phyloP scores from a whole-genome alignment of 2,113 vertebrate genomes.

The Xiphophorus maculatus region DNA sequence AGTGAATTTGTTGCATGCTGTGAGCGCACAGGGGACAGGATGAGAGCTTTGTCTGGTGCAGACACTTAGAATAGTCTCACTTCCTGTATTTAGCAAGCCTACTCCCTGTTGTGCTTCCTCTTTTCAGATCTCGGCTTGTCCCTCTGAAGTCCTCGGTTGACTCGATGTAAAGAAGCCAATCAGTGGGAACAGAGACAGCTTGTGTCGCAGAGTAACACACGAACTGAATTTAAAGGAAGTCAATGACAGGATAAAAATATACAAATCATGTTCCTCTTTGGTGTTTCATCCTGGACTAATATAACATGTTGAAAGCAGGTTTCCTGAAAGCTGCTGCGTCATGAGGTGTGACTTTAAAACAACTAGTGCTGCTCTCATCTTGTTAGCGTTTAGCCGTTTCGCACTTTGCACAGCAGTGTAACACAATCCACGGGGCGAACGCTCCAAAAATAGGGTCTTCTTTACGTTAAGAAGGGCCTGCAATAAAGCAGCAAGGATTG shows the following conservation, averaged over 20 bases:
- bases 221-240: conserved; percentile 21
- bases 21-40: conserved; percentile 39
- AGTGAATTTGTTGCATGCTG: conserved; percentile 20
- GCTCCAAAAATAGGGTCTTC: conserved; percentile 9
- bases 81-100: conserved; percentile 61
- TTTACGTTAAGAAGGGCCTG: not conserved
- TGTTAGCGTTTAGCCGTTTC: not conserved
- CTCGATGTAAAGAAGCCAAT: conserved; percentile 3
- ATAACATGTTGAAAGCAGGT: not conserved
- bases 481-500: conserved; percentile 11
- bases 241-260: conserved; percentile 6
- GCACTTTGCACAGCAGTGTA: conserved; percentile 16
- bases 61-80: conserved; percentile 37
- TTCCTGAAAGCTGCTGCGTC: not conserved
- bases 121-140: conserved; percentile 42
- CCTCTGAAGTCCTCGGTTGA: not conserved
- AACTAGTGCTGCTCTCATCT: not conserved
- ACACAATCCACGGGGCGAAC: conserved; percentile 34
- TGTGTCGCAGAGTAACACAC: not conserved
- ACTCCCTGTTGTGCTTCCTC: conserved; percentile 62
- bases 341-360: not conserved
- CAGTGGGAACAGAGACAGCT: conserved; percentile 15
- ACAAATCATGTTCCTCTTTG: conserved; percentile 14
- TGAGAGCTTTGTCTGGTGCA: conserved; percentile 43
- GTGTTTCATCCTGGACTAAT: not conserved